Conservation (phyloP, 2,113 vertebrate genomes). For the Brachyhypopomus gauderio region DNA sequence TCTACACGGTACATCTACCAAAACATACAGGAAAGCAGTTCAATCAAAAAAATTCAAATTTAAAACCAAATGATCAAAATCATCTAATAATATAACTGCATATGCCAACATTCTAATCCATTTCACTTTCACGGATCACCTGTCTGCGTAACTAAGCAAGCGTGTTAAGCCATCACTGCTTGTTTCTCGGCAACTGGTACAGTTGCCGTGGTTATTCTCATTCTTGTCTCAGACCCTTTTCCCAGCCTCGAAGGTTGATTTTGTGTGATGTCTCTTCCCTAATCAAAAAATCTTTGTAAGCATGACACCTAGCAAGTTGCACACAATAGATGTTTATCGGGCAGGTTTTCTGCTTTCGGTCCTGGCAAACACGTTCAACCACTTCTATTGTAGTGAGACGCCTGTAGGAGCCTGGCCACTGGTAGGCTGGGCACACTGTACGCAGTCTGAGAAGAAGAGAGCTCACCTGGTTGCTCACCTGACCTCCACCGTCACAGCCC, state of each 20-base stretch:
- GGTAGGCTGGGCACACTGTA: not conserved
- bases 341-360: not conserved
- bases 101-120: not conserved
- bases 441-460: not conserved
- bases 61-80: not conserved
- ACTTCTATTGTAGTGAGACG: constrained; percentile 12
- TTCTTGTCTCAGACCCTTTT: not conserved
- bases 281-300: not conserved
- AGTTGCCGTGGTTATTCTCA: not conserved
- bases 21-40: not conserved
- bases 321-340: constrained; percentile 12
- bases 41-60: not conserved
- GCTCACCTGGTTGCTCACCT: constrained; percentile 83
- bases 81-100: too few species aligned
- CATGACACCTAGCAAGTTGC: not conserved
- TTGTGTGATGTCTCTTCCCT: not conserved
- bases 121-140: not conserved
- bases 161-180: not conserved
- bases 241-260: not conserved
- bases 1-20: constrained; percentile 71
- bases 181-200: not conserved
- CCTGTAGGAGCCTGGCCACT: not conserved
- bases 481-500: constrained; percentile 83
- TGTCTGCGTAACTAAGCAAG: not conserved
- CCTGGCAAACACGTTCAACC: constrained; percentile 31